phyloP scores from a whole-genome alignment of 2,797 vertebrate genomes.

The Denticeps clupeoides region DNA sequence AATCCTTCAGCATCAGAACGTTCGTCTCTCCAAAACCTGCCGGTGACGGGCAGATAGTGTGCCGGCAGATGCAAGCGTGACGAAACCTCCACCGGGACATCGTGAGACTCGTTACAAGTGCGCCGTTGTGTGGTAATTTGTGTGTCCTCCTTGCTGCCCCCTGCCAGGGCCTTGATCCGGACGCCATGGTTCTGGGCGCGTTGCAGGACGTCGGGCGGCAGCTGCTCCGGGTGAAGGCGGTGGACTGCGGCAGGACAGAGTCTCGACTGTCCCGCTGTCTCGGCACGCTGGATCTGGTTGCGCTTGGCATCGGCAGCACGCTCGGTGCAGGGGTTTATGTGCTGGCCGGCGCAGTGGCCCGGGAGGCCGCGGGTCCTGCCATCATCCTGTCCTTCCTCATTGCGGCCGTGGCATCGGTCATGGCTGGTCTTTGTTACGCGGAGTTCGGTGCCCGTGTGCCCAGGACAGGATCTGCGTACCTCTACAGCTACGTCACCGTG shows the following conservation, averaged over 20 bases:
- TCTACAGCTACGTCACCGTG: constrained; percentile 92
- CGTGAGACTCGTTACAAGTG: too few relatives aligned
- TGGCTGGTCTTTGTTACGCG: constrained; percentile 88
- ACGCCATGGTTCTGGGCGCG: constrained; percentile 60
- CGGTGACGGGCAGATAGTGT: too few relatives aligned
- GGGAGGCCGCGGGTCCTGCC: constrained; percentile 74
- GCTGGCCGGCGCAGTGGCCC: constrained; percentile 82
- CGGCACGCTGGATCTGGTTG: constrained; percentile 84
- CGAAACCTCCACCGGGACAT: too few relatives aligned
- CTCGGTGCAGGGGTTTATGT: constrained; percentile 91
- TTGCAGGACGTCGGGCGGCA: constrained; percentile 66
- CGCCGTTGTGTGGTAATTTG: too few relatives aligned
- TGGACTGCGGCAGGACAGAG: constrained; percentile 70
- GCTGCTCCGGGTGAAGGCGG: constrained; percentile 80
- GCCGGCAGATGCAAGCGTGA: too few relatives aligned
- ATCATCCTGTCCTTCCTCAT: constrained; percentile 90
- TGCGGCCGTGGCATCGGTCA: constrained; percentile 80
- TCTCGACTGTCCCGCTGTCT: constrained; percentile 78
- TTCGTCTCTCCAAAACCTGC: too few relatives aligned
- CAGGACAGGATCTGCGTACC: constrained; percentile 87
- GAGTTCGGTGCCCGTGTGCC: constrained; percentile 93
- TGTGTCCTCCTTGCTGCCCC: too few relatives aligned
- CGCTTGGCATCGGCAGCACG: constrained; percentile 88
- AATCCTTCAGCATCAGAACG: too few relatives aligned
- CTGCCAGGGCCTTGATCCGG: too few relatives aligned